A percentile compares a stretch with the other conserved stretches of the same genome.
Conservation (phyloP, 1,140 invertebrate genomes). For the Saccostrea glomerata region DNA sequence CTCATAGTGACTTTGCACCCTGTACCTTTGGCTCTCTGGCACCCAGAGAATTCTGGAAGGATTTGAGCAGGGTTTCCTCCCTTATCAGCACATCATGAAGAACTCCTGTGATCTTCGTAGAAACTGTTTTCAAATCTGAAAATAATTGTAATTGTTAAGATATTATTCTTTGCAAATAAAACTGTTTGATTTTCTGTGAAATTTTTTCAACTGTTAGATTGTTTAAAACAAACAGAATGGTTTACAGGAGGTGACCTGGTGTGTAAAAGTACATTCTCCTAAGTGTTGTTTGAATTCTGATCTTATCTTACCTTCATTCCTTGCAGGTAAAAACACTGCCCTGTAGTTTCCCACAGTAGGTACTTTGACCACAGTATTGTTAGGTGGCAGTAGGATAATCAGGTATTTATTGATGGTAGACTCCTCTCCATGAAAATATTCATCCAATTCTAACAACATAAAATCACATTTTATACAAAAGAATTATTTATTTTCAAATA, state of each 20-base stretch:
- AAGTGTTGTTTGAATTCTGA: background rate
- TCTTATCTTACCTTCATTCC: conserved; percentile 37
- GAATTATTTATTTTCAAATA: no score
- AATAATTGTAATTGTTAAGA: background rate
- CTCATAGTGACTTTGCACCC: background rate
- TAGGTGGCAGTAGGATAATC: conserved; percentile 45
- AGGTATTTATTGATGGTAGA: conserved; percentile 49
- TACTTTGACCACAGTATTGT: conserved; percentile 30
- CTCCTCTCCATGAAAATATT: conserved; percentile 10
- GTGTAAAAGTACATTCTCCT: no score
- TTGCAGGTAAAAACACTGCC: conserved; percentile 27
- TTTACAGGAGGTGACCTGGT: no score
- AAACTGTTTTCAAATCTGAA: conserved; percentile 29
- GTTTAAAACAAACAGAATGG: no score
- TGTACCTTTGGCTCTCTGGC: conserved; percentile 3
- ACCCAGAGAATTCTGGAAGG: conserved; percentile 49
- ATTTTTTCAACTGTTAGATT: no score
- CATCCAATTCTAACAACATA: conserved; percentile 50
- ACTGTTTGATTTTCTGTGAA: no score
- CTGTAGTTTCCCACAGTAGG: conserved; percentile 41
- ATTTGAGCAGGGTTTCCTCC: conserved; percentile 60
- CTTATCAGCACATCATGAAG: conserved; percentile 53
- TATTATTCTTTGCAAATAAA: background rate
- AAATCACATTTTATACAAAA: no score
- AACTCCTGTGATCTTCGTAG: background rate